Evolutionary conservation across 1,140 invertebrate species (phyloP), one percentile per base, ranked within the genome.

Genomic region (Ganaspis sp.): DNA sequence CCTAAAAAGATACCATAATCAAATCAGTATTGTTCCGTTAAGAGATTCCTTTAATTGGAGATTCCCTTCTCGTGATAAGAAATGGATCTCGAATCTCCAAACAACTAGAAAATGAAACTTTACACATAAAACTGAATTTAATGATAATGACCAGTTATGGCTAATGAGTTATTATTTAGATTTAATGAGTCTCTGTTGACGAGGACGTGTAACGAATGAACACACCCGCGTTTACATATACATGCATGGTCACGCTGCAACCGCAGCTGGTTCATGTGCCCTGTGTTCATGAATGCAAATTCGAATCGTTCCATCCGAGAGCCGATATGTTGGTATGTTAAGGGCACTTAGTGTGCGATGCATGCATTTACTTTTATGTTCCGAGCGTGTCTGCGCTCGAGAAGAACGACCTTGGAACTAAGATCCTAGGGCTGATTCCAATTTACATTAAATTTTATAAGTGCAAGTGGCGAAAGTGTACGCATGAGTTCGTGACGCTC

Each of bases 391-490:
- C 21, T 11, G 72, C 58, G 9, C 12, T n/a, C n/a, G 29, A 21
- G 49, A 26, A 23, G 49, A 80, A 49, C 70, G 78, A 80, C 78
- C 78, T 80, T 80, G 78, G 72, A 72, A 9, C 17, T n/a, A n/a
- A 26, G 37, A 29, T 34, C 75, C 73, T 58, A 29, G 37, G 15
- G 45, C 71, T 74, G 70, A 76, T 81, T 75, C 74, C 1, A 72
- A 21, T 78, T 74, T 74, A 75, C 64, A 69, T 49, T 49, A 49
- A n/a, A 49, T 0, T 49, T 17, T 49, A 49, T 34, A 21, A 75
- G 78, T 76, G 78, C 74, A 69, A 76, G 75, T 80, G 38, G 79
- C 76, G 79, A 78, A 81, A 81, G 76, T 81, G 64, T 26, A 37
- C 9, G 64, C 45, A 26, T n/a, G 26, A 45, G 42, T 29, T 72